Percentiles rank a stretch among this genome's conserved stretches.
Evolutionary conservation across 2,888 invertebrate species (phyloP).

Genomic region (Pterostichus niger): DNA sequence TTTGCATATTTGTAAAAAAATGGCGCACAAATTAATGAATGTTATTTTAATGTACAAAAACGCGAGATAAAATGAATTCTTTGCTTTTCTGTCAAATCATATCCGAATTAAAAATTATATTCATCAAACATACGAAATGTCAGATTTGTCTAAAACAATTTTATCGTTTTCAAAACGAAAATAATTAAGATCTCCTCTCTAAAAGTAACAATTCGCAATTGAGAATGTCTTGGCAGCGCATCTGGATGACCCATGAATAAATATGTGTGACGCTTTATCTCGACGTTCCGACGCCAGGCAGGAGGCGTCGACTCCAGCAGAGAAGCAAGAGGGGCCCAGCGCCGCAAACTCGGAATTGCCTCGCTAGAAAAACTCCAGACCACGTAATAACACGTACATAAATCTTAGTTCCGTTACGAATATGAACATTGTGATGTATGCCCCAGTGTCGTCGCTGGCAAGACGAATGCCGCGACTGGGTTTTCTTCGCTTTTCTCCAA

Average conservation of each 20-base stretch:
- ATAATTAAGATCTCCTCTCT: no score
- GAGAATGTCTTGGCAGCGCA: slow-evolving; percentile 40
- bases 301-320: background rate
- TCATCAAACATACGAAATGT: no score
- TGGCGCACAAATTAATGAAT: no score
- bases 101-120: no score
- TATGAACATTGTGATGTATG: slow-evolving; percentile 67
- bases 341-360: slow-evolving; percentile 63
- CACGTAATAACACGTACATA: slow-evolving; percentile 66
- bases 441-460: slow-evolving; percentile 51
- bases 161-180: no score
- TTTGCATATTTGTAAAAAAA: no score
- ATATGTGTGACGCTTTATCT: slow-evolving; percentile 64
- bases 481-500: background rate
- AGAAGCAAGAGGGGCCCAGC: background rate
- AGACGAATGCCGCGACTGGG: slow-evolving; percentile 14
- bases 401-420: slow-evolving; percentile 65
- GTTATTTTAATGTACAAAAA: no score
- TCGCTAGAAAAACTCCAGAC: slow-evolving; percentile 59
- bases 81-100: no score
- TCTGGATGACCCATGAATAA: slow-evolving; percentile 62
- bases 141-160: background rate
- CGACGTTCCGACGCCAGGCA: slow-evolving; percentile 33
- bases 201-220: background rate
- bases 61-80: no score